Evolutionary conservation across 2,888 invertebrate species (phyloP), one percentile per base, ranked within the genome.

Genomic region (Philaethria dido): DNA sequence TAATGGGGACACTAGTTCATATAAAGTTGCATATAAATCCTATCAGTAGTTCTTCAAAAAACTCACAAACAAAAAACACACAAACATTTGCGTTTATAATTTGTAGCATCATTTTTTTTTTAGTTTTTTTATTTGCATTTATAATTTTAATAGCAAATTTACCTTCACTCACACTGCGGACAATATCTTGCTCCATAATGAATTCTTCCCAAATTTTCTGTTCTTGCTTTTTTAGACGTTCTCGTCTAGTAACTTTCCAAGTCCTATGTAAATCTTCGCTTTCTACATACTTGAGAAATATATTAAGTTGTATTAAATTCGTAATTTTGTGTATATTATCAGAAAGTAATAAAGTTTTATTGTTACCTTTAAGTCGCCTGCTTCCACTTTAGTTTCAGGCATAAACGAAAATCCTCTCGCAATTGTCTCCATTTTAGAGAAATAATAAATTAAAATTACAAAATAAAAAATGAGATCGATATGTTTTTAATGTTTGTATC

Each of bases 141-240:
- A n/a, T n/a, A n/a, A n/a, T n/a, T n/a, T n/a, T n/a, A n/a, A n/a
- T n/a, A n/a, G n/a, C 1, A 18, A 47, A n/a, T 16, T 11, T 60
- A 91, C 91, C 88, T 74, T 79, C 74, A 61, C 73, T 86, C 14
- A 86, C 78, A 13, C 74, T 75, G 13, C 73, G 74, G 1, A 91
- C 80, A 2, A 88, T 76, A 67, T 92, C 92, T 42, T 86, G 80
- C 61, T 92, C 92, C 42, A 86, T 82, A 1, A 91, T 84, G 69
- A 91, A 92, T 59, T 89, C 85, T 5, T 89, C 83, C 92, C 92
- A 93, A 62, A 92, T 86, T 70, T 77, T 85, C 60, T 88, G 82
- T 68, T 93, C 93, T 55, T 85, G 86, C 29, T 84, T 80, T 69
- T 87, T 90, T 11, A 83, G 73, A 0, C 90, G 84, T 68, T 92